Conservation (phyloP, 2,113 vertebrate species). For the Epinephelus cyanopodus region DNA sequence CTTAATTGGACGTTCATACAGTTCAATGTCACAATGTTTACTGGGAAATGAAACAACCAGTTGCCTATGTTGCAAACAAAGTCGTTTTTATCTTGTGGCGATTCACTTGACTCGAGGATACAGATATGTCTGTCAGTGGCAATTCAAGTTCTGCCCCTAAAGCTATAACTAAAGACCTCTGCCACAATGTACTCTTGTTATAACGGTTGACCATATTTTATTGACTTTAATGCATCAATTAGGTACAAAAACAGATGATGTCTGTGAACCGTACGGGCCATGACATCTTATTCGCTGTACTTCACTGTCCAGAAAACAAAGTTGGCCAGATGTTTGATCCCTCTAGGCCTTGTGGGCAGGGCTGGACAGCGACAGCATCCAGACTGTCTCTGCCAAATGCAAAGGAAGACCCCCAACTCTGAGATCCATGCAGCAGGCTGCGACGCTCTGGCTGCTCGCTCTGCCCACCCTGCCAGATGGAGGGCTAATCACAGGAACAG, state of each 20-base stretch:
- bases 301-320: conserved; percentile 39
- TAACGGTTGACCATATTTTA: background rate
- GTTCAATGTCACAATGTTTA: too few species aligned
- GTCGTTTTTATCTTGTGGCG: too few species aligned
- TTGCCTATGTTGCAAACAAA: too few species aligned
- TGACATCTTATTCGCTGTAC: conserved; percentile 43
- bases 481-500: conserved; percentile 84
- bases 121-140: too few species aligned
- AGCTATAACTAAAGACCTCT: background rate
- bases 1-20: too few species aligned
- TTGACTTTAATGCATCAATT: background rate
- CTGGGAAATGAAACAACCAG: too few species aligned
- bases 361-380: conserved; percentile 47
- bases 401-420: conserved; percentile 62
- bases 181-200: background rate
- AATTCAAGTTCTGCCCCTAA: background rate
- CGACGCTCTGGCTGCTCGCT: conserved; percentile 63
- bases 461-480: conserved; percentile 83
- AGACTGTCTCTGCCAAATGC: conserved; percentile 57
- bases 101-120: too few species aligned
- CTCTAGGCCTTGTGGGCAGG: conserved; percentile 31
- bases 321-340: conserved; percentile 62
- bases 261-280: background rate
- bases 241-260: background rate
- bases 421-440: conserved; percentile 71